Base-by-base conservation (phyloP, 2,888 invertebrate species). In the Meganola albula region DNA sequence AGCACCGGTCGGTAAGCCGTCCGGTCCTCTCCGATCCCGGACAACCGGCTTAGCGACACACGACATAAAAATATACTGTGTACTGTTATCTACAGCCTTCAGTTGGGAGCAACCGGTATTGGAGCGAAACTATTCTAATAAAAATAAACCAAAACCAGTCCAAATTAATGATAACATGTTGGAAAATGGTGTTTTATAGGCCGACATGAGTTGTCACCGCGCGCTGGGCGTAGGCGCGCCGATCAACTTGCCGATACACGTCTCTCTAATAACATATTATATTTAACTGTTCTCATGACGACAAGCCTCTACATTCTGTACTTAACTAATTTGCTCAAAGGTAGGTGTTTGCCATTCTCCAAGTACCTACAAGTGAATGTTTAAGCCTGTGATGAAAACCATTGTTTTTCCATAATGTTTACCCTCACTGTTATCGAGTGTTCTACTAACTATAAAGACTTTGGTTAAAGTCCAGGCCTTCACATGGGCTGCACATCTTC, bases 61-160 rank as follows among this genome's bases (percentile, higher is more conserved):
- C 40, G 54, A 42, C 72, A 72, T 71, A 79, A 79, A 77, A 76
- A 79, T 80, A 78, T 74, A 75, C 71, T 74, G 31, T 72, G 51
- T 83, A 84, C 83, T 83, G 83, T 83, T 85, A 82, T 78, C 80
- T 79, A 66, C 74, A 77, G 74, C 71, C 74, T 75, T 76, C 75
- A 73, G 72, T 64, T 66, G 29, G 50, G 50, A 49, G 64, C 63
- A 67, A 66, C 72, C 79, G 82, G 82, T 80, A 77, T 77, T 66
- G 74, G 70, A 61, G 83, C 82, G 73, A 80, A 84, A 83, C 79
- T 79, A 80, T 84, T 75, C 75, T 75, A 76, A 76, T 78, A 72
- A 77, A 79, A 75, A 80, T 52, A 37, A 74, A 74, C 72, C 52
- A 66, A 74, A 84, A 84, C 84, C 84, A 79, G 84, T 78, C 73